phyloP scores from a whole-genome alignment of 2,113 vertebrate genomes.

The Oryzias javanicus region DNA sequence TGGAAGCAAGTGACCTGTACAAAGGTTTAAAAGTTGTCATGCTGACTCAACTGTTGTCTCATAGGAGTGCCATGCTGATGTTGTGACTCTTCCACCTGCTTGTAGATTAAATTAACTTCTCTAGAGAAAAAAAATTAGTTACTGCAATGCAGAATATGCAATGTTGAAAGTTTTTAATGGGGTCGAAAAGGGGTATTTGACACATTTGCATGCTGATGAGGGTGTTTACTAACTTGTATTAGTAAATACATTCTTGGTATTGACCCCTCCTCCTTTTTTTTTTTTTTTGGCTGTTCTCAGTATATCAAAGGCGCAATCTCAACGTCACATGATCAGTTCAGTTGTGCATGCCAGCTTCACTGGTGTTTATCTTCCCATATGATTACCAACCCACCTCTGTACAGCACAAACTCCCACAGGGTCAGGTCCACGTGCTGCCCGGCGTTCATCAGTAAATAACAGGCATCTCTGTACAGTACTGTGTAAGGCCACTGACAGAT shows the following conservation, averaged over 20 bases:
- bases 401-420: constrained; percentile 63
- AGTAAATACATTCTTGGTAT: constrained; percentile 74
- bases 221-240: constrained; percentile 65
- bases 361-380: constrained; percentile 47
- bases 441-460: constrained; percentile 30
- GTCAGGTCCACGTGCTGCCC: constrained; percentile 23
- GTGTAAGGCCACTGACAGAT: constrained; percentile 43
- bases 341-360: constrained; percentile 64
- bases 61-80: constrained; percentile 69
- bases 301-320: constrained; percentile 53
- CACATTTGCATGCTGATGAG: constrained; percentile 68
- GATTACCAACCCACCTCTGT: constrained; percentile 48
- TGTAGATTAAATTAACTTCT: constrained; percentile 77
- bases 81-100: constrained; percentile 64
- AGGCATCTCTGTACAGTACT: constrained; percentile 19
- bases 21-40: constrained; percentile 38
- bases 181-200: constrained; percentile 45
- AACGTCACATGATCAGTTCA: constrained; percentile 40
- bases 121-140: constrained; percentile 80
- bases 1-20: constrained; percentile 34
- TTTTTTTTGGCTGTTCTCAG: constrained; percentile 41
- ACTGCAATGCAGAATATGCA: constrained; percentile 83
- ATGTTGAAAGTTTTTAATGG: constrained; percentile 72
- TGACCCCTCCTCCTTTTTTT: constrained; percentile 28
- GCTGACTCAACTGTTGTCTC: constrained; percentile 32